phyloP scores from a whole-genome alignment of 2,888 invertebrate genomes.

The Luperina nickerlii region DNA sequence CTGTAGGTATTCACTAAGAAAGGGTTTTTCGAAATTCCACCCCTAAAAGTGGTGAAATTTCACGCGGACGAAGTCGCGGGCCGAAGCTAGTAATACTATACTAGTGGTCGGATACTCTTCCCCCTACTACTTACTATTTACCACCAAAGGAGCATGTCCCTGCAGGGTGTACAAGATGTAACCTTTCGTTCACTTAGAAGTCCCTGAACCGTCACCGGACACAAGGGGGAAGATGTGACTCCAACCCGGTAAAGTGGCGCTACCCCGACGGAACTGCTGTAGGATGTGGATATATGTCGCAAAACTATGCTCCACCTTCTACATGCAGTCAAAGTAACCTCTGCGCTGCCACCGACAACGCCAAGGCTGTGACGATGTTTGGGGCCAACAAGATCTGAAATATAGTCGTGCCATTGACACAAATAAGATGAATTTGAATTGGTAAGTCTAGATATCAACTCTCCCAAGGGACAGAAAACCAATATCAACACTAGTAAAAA shows the following conservation, averaged over 20 bases:
- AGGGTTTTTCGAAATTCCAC: too few species aligned
- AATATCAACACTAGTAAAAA: conserved; percentile 24
- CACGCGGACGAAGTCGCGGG: too few species aligned
- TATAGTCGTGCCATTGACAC: not conserved
- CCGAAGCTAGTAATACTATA: not conserved
- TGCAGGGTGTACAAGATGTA: not conserved
- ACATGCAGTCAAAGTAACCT: not conserved
- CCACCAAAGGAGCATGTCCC: not conserved
- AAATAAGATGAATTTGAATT: not conserved
- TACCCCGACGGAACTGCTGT: not conserved
- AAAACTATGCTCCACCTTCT: not conserved
- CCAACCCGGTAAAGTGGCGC: not conserved
- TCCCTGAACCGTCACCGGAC: not conserved
- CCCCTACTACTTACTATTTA: not conserved
- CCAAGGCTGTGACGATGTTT: not conserved
- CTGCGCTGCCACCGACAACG: not conserved
- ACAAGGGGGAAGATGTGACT: not conserved
- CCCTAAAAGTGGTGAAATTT: too few species aligned
- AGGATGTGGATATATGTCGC: not conserved
- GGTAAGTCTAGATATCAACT: not conserved
- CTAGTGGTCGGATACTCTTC: not conserved
- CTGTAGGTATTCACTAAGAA: too few species aligned
- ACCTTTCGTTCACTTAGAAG: not conserved
- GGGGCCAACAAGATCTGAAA: not conserved
- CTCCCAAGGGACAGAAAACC: conserved; percentile 4